Conservation (phyloP, 2,888 invertebrate genomes). For the Agrypnus murinus region DNA sequence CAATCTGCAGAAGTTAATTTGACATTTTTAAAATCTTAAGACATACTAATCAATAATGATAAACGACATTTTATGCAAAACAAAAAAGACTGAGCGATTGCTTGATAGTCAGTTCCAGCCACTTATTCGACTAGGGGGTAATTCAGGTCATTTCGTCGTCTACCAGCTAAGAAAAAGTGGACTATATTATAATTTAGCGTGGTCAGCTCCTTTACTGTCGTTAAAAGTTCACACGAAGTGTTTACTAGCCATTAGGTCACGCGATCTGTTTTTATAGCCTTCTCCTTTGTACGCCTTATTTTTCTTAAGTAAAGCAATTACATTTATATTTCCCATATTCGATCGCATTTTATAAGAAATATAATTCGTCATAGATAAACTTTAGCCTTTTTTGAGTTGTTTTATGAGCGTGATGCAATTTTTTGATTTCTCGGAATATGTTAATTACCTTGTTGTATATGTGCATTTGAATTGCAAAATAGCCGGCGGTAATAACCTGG, state of each 20-base stretch:
- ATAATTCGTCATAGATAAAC: neutral
- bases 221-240: constrained; percentile 49
- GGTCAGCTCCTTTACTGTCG: constrained; percentile 42
- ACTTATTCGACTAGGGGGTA: constrained; percentile 9
- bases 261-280: constrained; percentile 41
- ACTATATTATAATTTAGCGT: constrained; percentile 48
- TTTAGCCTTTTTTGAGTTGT: too few species aligned
- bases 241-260: constrained; percentile 47
- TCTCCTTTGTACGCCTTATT: constrained; percentile 25
- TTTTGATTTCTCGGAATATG: too few species aligned
- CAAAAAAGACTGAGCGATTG: neutral
- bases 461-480: too few species aligned
- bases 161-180: constrained; percentile 21
- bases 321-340: constrained; percentile 41
- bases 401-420: too few species aligned
- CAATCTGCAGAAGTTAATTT: too few species aligned
- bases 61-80: neutral
- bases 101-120: neutral
- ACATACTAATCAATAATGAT: too few species aligned
- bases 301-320: constrained; percentile 37
- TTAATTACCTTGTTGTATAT: too few species aligned
- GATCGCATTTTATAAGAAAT: constrained; percentile 5
- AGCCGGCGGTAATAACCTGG: too few species aligned
- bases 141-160: constrained; percentile 40
- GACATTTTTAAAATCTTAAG: too few species aligned